Percentiles rank a stretch among this genome's conserved stretches.
Evolutionary conservation across 1,140 invertebrate genomes (phyloP).

Genomic region (Heliothis virescens): DNA sequence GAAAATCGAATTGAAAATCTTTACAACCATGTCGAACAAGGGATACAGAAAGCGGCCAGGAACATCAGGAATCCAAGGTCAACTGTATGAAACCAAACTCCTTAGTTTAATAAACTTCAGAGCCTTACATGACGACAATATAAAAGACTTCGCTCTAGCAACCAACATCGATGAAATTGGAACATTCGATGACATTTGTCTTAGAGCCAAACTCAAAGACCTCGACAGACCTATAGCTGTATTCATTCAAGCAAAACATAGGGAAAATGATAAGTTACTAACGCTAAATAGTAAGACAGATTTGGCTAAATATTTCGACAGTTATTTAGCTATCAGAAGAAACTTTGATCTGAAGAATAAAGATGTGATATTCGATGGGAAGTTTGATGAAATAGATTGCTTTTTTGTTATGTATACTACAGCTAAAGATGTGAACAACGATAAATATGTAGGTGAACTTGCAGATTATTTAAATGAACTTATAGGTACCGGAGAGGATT

Average conservation of each 20-base stretch:
- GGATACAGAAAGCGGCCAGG: background rate
- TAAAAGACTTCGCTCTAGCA: constrained; percentile 20
- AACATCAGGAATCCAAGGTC: constrained; percentile 16
- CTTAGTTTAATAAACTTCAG: constrained; percentile 7
- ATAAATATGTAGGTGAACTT: background rate
- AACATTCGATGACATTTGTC: constrained; percentile 30
- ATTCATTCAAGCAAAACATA: constrained; percentile 16
- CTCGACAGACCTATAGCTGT: background rate
- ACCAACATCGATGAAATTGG: constrained; percentile 29
- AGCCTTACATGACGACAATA: background rate
- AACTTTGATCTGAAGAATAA: background rate
- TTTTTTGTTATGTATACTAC: constrained; percentile 9
- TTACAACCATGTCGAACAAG: too few species aligned
- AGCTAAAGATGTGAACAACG: background rate
- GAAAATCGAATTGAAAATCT: too few species aligned
- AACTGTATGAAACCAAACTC: constrained; percentile 38
- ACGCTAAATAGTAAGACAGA: background rate
- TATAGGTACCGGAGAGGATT: background rate
- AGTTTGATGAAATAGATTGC: background rate
- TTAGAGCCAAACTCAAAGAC: background rate
- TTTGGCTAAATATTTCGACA: background rate
- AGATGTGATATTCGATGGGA: background rate
- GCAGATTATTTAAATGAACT: background rate
- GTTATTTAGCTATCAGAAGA: background rate
- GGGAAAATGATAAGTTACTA: background rate